phyloP scores from a whole-genome alignment of 2,113 vertebrate genomes.

The Butorides virescens region DNA sequence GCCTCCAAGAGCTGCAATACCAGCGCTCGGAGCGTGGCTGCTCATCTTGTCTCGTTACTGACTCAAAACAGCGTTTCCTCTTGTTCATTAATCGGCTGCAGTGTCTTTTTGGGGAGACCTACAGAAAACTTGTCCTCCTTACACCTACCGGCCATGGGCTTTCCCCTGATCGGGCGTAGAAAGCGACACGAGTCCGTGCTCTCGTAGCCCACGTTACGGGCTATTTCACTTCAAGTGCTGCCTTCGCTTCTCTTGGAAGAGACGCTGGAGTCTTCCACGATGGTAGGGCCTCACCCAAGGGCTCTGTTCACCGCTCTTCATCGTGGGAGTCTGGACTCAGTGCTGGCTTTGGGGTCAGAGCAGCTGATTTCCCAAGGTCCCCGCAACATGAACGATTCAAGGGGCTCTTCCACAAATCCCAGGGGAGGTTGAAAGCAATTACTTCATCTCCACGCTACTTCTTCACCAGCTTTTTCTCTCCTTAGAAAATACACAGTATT shows the following conservation, averaged over 20 bases:
- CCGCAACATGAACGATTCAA: accelerated
- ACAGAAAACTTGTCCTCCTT: not conserved
- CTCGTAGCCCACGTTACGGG: accelerated
- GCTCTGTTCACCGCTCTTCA: not conserved
- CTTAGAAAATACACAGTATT: too few species aligned
- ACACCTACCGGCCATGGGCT: accelerated
- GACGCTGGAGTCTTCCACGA: not conserved
- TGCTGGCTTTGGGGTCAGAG: not conserved
- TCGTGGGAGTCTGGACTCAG: too few species aligned
- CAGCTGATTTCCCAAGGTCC: not conserved
- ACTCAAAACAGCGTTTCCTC: not conserved
- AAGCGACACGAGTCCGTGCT: accelerated
- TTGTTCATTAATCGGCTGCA: not conserved
- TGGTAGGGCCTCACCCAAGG: accelerated
- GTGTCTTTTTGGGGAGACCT: not conserved
- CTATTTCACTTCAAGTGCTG: not conserved
- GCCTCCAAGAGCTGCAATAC: not conserved
- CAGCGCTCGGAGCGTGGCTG: accelerated
- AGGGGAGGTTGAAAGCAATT: not conserved
- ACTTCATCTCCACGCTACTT: not conserved
- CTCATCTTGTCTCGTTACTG: accelerated
- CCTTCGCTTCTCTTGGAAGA: not conserved
- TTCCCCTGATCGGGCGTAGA: too few species aligned
- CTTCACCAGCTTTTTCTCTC: not conserved
- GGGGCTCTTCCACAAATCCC: not conserved